Conservation (phyloP, 2,797 vertebrate species). For the Paguma larvata region DNA sequence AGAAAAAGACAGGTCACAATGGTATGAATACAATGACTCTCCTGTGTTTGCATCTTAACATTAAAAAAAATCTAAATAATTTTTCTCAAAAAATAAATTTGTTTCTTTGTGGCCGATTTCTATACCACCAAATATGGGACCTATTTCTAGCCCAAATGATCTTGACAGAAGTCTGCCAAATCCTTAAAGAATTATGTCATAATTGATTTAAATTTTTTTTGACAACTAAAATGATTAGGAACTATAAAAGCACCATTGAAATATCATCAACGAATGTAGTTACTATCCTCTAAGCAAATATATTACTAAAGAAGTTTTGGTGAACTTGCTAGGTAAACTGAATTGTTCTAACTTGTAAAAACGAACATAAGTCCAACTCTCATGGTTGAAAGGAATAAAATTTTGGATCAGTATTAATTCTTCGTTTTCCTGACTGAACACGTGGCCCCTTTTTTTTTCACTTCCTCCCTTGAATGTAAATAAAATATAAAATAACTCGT, state of each 20-base stretch:
- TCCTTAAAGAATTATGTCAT: neutral
- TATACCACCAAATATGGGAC: neutral
- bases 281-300: neutral
- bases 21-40: neutral
- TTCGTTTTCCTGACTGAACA: conserved; percentile 4
- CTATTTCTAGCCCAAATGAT: neutral
- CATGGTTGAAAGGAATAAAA: neutral
- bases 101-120: neutral
- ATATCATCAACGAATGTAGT: neutral
- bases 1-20: neutral
- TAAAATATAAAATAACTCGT: neutral
- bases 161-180: neutral
- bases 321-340: neutral
- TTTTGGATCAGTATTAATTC: neutral
- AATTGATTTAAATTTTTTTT: conserved; percentile 16
- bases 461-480: neutral
- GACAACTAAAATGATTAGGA: neutral
- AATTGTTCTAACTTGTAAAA: neutral
- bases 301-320: neutral
- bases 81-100: neutral
- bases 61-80: neutral
- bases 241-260: neutral
- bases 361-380: neutral
- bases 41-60: neutral
- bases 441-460: neutral